Base-by-base conservation (phyloP, 2,113 vertebrate genomes). In the Sapayoa aenigma region DNA sequence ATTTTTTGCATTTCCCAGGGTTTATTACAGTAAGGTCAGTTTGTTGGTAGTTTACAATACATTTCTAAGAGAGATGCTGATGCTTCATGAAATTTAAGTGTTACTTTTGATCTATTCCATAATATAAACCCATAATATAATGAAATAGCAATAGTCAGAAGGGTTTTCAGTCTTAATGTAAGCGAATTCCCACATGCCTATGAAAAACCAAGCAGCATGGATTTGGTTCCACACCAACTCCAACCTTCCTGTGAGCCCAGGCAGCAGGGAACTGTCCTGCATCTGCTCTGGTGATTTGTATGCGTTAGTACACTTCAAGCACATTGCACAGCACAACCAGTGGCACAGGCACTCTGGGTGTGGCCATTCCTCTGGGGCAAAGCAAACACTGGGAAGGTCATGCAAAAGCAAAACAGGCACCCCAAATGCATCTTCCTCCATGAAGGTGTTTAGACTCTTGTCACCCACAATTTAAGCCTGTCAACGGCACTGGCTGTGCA, bases 1-100 rank as follows among this genome's bases (percentile, higher is more conserved):
- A 82, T 55, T 74, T 84, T 82, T 59, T 47, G 16, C 56, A 35
- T 58, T 81, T 84, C 63, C 80, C 55, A 42, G 80, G 20, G 77
- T 88, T 97, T 91, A 84, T 62, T 73, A 69, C 50, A 95, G 65
- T 14, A 72, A 56, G 81, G 83, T 50, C 50, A 92, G 56, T 84
- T 94, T 89, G 88, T 86, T 84, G 84, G 86, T 92, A 90, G 69
- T 76, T 91, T 66, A 91, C 30, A 88, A 88, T 41, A 50, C 58
- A 82, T 67, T 89, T 91, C 41, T 83, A 88, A 95, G 63, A 92
- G 47, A 94, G 92, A 91, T 50, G 74, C 73, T 96, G 94, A 94
- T 66, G 35, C 81, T 93, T 87, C 35, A 49, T 56, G 66, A 92
- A 62, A 94, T 94, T 65, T 62, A 83, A 92, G 50, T 84, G 73